A percentile compares a stretch with the other conserved stretches of the same genome.
These are phyloP conservation scores for Pachydiplax longipennis DNA, from an alignment of 2,888 invertebrate genomes.

Conservation along the genomic window DNA sequence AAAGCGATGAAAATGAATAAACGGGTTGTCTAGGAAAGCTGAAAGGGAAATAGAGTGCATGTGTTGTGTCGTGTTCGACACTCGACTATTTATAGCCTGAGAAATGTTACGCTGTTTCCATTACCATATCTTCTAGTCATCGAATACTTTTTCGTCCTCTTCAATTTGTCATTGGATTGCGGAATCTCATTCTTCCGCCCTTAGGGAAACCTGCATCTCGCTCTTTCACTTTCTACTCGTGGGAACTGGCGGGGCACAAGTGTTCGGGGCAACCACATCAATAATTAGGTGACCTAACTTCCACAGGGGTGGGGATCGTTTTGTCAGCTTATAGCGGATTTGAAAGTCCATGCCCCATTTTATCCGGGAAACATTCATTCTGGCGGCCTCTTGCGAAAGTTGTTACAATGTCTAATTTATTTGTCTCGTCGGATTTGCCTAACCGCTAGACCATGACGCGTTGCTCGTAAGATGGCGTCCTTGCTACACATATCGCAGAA, in stretches of 20 bases:
- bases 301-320: not conserved
- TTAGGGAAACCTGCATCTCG: not conserved
- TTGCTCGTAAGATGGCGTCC: no score
- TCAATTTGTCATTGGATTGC: not conserved
- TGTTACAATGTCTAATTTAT: no score
- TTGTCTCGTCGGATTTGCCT: no score
- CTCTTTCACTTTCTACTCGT: not conserved
- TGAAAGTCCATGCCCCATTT: not conserved
- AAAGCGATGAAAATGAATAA: not conserved
- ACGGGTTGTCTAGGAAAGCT: not conserved
- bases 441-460: no score
- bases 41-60: not conserved
- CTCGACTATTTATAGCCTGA: not conserved
- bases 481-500: no score
- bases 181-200: not conserved
- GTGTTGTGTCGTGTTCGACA: not conserved
- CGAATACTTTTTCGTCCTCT: not conserved
- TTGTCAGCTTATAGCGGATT: conserved; percentile 9
- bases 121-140: not conserved
- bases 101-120: not conserved
- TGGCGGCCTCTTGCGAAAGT: no score
- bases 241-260: not conserved
- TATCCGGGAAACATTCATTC: no score
- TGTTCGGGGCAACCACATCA: not conserved
- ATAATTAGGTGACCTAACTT: not conserved